Conservation (phyloP, 2,113 vertebrate species). For the Dicerorhinus sumatrensis region DNA sequence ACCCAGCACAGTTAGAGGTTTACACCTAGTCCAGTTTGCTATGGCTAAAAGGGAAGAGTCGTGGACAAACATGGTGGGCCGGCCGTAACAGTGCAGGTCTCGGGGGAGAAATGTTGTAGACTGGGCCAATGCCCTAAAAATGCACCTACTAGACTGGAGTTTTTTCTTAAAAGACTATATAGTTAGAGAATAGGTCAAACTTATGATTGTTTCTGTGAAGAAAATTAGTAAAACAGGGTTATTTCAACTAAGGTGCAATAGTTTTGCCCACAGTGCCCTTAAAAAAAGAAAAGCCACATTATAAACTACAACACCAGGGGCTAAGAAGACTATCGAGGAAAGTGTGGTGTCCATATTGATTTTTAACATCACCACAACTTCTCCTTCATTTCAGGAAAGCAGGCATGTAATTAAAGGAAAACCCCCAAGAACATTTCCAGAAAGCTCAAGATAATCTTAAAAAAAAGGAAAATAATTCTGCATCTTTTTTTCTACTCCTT, state of each 20-base stretch:
- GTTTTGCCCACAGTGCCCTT: neutral
- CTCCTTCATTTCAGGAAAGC: conserved; percentile 19
- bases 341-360: neutral
- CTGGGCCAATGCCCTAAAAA: neutral
- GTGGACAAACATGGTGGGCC: rapidly evolving
- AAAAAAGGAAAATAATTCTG: conserved; percentile 34
- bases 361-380: conserved; percentile 54
- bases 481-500: conserved; percentile 29
- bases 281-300: neutral
- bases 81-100: rapidly evolving
- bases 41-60: neutral
- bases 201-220: neutral
- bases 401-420: conserved; percentile 55
- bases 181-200: neutral
- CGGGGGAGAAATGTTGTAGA: neutral
- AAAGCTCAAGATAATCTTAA: conserved; percentile 9
- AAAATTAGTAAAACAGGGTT: neutral
- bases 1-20: neutral
- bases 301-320: neutral
- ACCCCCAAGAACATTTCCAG: conserved; percentile 23
- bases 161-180: conserved; percentile 21
- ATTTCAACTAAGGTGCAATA: conserved; percentile 20
- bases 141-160: no score
- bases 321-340: neutral
- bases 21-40: neutral